These are phyloP conservation scores for Chorisops tibialis DNA, from an alignment of 2,888 invertebrate genomes.

Conservation along the genomic window DNA sequence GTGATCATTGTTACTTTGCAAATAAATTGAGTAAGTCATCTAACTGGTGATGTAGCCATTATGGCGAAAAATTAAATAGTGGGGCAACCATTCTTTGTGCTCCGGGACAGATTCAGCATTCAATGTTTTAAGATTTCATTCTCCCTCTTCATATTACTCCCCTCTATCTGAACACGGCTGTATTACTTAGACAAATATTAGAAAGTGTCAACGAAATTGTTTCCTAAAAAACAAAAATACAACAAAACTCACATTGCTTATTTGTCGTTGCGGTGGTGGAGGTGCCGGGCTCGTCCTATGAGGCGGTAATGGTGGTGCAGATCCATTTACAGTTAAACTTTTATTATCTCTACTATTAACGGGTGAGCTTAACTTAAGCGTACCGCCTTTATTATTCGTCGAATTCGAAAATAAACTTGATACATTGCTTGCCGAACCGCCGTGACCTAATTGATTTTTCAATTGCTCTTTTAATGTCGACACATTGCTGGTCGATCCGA, in stretches of 20 bases:
- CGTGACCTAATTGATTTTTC: conserved; percentile 40
- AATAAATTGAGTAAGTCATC: too few relatives aligned
- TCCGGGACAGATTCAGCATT: too few relatives aligned
- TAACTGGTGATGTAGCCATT: too few relatives aligned
- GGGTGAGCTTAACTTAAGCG: conserved; percentile 27
- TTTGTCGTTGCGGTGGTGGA: conserved; percentile 49
- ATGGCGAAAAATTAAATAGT: too few relatives aligned
- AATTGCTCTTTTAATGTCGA: conserved; percentile 49
- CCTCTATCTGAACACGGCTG: too few relatives aligned
- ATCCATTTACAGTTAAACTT: conserved; percentile 39
- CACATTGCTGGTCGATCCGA: conserved; percentile 38
- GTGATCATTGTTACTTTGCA: too few relatives aligned
- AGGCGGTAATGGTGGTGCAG: conserved; percentile 47
- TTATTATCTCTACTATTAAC: conserved; percentile 12
- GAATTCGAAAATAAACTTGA: conserved; percentile 37
- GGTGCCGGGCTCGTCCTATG: conserved; percentile 51
- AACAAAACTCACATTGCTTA: conserved; percentile 46
- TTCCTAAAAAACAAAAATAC: neutral
- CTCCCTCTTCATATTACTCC: too few relatives aligned
- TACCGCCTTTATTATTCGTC: neutral
- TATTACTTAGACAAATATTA: too few relatives aligned
- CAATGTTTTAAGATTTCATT: too few relatives aligned
- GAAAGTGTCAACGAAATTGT: too few relatives aligned
- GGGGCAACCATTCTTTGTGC: too few relatives aligned
- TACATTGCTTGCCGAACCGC: conserved; percentile 36